phyloP scores from a whole-genome alignment of 2,797 vertebrate species.

The Argentina silus region DNA sequence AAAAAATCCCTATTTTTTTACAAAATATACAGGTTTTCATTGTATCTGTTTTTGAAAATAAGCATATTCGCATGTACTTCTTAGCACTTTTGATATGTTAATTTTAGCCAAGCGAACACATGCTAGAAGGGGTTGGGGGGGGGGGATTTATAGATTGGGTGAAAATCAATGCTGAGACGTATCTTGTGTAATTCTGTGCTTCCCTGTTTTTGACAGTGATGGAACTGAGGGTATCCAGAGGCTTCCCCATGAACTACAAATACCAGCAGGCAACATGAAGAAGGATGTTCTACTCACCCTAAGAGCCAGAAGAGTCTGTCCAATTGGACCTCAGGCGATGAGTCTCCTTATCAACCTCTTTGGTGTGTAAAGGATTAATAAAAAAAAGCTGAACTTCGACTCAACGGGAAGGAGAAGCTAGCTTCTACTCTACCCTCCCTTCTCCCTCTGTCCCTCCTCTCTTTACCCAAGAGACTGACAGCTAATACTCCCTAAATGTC shows the following conservation, averaged over 20 bases:
- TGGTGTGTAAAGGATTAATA: constrained; percentile 48
- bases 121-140: no score
- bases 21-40: background rate
- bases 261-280: constrained; percentile 75
- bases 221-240: constrained; percentile 51
- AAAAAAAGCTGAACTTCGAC: constrained; percentile 11
- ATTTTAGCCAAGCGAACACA: no score
- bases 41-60: background rate
- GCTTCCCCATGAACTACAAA: constrained; percentile 54
- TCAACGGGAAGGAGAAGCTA: constrained; percentile 5
- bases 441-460: constrained; percentile 12
- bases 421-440: constrained; percentile 16
- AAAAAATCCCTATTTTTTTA: background rate
- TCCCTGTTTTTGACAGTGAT: constrained; percentile 69
- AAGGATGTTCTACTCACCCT: constrained; percentile 47
- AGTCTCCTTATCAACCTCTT: constrained; percentile 41
- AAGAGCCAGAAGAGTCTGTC: constrained; percentile 57
- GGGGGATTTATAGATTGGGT: background rate
- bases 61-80: background rate
- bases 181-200: constrained; percentile 41
- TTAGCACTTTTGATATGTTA: background rate
- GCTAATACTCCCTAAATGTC: constrained; percentile 7
- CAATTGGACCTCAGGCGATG: constrained; percentile 59
- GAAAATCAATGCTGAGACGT: constrained; percentile 5
- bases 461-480: constrained; percentile 21